These are phyloP conservation scores for Choloepus didactylus DNA, from an alignment of 2,797 vertebrate genomes.

Conservation along the genomic window DNA sequence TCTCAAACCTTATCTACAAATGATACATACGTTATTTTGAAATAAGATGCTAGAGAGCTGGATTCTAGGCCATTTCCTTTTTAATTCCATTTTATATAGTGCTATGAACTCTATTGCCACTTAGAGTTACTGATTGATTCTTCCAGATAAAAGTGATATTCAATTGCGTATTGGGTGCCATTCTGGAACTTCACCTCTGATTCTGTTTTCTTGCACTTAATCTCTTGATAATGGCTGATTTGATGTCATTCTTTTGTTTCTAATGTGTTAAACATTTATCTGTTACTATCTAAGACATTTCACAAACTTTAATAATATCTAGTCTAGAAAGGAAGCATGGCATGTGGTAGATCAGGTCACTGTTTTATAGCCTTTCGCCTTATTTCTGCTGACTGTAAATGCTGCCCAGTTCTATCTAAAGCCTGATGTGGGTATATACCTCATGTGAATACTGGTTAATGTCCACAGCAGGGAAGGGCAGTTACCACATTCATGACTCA, in stretches of 20 bases:
- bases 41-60: slow-evolving; percentile 42
- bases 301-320: slow-evolving; percentile 3
- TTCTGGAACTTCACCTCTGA: slow-evolving; percentile 7
- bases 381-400: slow-evolving; percentile 37
- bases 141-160: slow-evolving; percentile 49
- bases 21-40: slow-evolving; percentile 38
- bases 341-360: neutral
- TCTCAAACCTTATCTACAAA: slow-evolving; percentile 49
- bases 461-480: neutral
- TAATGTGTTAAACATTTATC: neutral
- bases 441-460: neutral
- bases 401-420: neutral
- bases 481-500: neutral
- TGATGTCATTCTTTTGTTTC: slow-evolving; percentile 50
- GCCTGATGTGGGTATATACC: neutral
- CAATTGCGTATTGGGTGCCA: slow-evolving; percentile 33
- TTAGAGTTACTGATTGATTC: slow-evolving; percentile 43
- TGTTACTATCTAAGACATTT: slow-evolving; percentile 40
- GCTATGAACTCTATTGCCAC: slow-evolving; percentile 17
- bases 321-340: neutral
- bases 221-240: slow-evolving; percentile 15
- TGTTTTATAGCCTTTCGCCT: neutral
- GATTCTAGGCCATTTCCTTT: slow-evolving; percentile 52
- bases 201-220: neutral
- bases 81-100: slow-evolving; percentile 24